Evolutionary conservation across 2,888 invertebrate genomes (phyloP).

Genomic region (Automeris io): DNA sequence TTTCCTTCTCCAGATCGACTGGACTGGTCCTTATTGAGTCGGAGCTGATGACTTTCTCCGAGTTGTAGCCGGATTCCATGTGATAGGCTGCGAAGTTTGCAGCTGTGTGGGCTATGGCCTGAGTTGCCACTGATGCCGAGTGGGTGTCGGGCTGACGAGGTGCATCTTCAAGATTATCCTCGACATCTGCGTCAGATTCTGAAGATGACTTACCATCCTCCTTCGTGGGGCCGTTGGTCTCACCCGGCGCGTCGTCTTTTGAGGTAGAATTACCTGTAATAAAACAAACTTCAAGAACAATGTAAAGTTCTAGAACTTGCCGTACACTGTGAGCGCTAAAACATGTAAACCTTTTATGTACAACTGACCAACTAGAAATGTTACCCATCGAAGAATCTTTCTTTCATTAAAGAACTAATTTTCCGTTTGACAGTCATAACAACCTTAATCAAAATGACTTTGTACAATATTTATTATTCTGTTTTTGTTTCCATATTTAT

Average conservation of each 20-base stretch:
- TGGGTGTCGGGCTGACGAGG: conserved; percentile 44
- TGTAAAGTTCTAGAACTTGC: too few species aligned
- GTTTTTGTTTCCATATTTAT: too few species aligned
- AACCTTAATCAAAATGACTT: too few species aligned
- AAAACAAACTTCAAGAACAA: conserved; percentile 5
- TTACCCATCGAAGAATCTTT: too few species aligned
- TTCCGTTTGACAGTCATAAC: too few species aligned
- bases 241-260: conserved; percentile 40
- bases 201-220: conserved; percentile 77
- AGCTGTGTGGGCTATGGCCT: conserved; percentile 53
- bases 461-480: too few species aligned
- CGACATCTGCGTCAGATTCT: conserved; percentile 88
- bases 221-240: conserved; percentile 49
- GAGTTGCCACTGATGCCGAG: conserved; percentile 39
- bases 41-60: conserved; percentile 62
- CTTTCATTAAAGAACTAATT: too few species aligned
- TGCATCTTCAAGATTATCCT: conserved; percentile 83
- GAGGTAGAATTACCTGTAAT: conserved; percentile 54
- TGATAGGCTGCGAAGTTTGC: conserved; percentile 69
- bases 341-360: too few species aligned
- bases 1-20: conserved; percentile 69
- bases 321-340: too few species aligned
- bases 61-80: conserved; percentile 83
- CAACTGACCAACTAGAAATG: too few species aligned
- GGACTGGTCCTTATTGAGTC: conserved; percentile 69